Percentiles rank a stretch among this genome's conserved stretches.
Evolutionary conservation across 2,888 invertebrate species (phyloP).

Genomic region (Drosophila sordidula): DNA sequence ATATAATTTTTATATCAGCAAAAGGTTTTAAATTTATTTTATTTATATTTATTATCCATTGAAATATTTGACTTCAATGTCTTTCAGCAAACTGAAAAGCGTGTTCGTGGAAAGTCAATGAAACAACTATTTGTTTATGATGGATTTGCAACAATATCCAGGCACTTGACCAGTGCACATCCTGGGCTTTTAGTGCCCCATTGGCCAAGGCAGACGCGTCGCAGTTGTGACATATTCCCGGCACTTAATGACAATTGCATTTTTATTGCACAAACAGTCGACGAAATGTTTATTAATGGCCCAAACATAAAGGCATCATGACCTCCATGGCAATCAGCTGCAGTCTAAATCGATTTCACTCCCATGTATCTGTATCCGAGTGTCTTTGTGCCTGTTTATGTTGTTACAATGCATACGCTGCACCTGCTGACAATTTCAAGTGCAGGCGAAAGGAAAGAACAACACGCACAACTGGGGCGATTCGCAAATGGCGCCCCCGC

Average conservation of each 20-base stretch:
- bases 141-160: constrained; percentile 18
- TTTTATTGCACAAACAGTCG: constrained; percentile 80
- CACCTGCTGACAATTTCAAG: constrained; percentile 85
- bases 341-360: constrained; percentile 66
- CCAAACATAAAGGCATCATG: constrained; percentile 70
- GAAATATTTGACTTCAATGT: background rate
- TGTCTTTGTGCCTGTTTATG: constrained; percentile 46
- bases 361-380: constrained; percentile 41
- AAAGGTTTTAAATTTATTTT: background rate
- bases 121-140: constrained; percentile 5
- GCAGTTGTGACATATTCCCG: constrained; percentile 61
- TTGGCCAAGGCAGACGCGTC: constrained; percentile 26
- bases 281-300: constrained; percentile 79
- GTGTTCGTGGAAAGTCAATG: constrained; percentile 1
- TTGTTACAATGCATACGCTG: constrained; percentile 77
- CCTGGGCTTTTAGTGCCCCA: constrained; percentile 3
- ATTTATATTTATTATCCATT: background rate
- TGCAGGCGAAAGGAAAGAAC: constrained; percentile 71
- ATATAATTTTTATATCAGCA: too few species aligned
- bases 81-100: background rate
- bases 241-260: constrained; percentile 82
- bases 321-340: constrained; percentile 43
- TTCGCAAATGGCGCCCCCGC: constrained; percentile 26
- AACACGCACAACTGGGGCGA: constrained; percentile 74
- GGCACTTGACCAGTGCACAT: constrained; percentile 7